Percentiles rank a stretch among this genome's conserved stretches.
Evolutionary conservation across 2,888 invertebrate genomes (phyloP).

Genomic region (Erebia epiphron): DNA sequence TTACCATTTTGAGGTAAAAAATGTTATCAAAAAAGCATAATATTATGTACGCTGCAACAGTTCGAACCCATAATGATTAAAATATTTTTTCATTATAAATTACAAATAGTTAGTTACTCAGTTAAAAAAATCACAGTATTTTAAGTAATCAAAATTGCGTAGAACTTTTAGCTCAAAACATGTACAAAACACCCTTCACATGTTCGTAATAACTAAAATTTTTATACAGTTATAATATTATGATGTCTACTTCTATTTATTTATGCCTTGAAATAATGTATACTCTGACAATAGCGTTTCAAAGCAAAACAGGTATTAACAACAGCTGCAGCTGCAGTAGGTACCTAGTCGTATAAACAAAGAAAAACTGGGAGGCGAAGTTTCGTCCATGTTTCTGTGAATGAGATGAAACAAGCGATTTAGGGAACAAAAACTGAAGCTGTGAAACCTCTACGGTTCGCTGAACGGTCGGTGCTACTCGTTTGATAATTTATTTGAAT

Average conservation of each 20-base stretch:
- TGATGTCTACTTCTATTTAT: too few relatives aligned
- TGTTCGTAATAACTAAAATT: too few relatives aligned
- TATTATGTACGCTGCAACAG: background rate
- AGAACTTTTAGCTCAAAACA: too few relatives aligned
- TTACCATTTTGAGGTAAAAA: background rate
- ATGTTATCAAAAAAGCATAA: background rate
- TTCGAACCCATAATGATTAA: background rate
- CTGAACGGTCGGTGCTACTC: constrained; percentile 76
- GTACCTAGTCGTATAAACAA: constrained; percentile 42
- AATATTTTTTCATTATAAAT: background rate
- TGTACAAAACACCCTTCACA: too few relatives aligned
- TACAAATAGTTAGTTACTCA: too few relatives aligned
- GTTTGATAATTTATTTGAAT: constrained; percentile 67
- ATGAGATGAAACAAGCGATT: constrained; percentile 66
- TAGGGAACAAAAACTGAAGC: constrained; percentile 78
- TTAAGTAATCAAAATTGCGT: too few relatives aligned
- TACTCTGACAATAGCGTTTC: background rate
- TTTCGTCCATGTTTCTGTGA: constrained; percentile 54
- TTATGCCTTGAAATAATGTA: too few relatives aligned
- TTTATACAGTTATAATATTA: too few relatives aligned
- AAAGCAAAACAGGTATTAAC: background rate
- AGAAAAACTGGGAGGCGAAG: constrained; percentile 46
- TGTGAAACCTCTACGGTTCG: constrained; percentile 74
- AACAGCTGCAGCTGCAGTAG: constrained; percentile 30
- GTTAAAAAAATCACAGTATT: too few relatives aligned